Percentiles rank a stretch among this genome's conserved stretches.
Evolutionary conservation across 2,888 invertebrate genomes (phyloP).

Genomic region (Amblyjoppa proteus): DNA sequence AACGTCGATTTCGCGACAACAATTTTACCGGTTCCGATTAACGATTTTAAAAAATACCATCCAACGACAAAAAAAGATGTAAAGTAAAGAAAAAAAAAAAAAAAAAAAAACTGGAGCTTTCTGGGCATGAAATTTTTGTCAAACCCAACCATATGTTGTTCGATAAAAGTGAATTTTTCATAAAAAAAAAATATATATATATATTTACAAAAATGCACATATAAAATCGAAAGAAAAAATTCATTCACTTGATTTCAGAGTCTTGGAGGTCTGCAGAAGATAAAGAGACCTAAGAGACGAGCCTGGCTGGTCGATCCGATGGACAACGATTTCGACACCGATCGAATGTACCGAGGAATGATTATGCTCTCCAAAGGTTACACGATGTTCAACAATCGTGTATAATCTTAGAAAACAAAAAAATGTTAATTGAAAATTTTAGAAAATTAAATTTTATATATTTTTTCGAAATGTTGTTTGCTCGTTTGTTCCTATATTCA

Average conservation of each 20-base stretch:
- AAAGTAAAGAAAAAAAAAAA: no score
- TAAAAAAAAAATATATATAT: neutral
- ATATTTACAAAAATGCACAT: neutral
- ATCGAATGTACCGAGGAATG: conserved; percentile 81
- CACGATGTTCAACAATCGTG: conserved; percentile 69
- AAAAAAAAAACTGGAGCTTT: no score
- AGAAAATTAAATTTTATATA: neutral
- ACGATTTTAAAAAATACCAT: neutral
- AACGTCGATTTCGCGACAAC: no score
- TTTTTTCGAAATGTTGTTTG: no score
- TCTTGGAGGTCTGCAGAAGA: conserved; percentile 75
- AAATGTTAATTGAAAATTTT: conserved; percentile 6
- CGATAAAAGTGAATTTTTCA: neutral
- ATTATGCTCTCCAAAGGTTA: conserved; percentile 80
- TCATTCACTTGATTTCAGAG: conserved; percentile 63
- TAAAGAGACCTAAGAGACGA: conserved; percentile 79
- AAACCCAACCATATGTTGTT: neutral
- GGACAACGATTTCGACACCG: conserved; percentile 78
- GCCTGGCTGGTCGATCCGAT: conserved; percentile 72
- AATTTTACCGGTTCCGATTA: no score
- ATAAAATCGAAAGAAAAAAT: no score
- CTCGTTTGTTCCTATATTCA: no score
- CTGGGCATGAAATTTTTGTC: no score
- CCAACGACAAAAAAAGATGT: no score
- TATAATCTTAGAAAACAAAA: conserved; percentile 32